Base-by-base conservation (phyloP, 2,888 invertebrate species). In the Teinopalpus imperialis region DNA sequence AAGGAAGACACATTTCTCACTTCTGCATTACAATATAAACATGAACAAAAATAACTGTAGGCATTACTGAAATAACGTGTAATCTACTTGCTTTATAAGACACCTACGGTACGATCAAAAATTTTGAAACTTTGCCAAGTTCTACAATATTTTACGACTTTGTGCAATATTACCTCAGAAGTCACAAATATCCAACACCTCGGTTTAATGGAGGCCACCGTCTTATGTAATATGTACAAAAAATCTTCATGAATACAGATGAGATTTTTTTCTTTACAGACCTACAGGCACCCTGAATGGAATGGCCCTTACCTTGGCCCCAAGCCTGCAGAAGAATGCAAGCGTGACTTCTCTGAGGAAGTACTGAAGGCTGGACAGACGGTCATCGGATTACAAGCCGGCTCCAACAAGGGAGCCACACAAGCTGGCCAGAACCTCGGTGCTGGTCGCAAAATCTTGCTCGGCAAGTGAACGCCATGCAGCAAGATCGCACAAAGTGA, bases 341-440 rank as follows among this genome's bases (percentile, higher is more conserved):
- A 97, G 81, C 95, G 98, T 57, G 95, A 98, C 21, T 98, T 98
- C 91, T 93, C 94, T 12, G 98, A 98, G 0, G 98, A 98, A 74
- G 95, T 95, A 72, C 74, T 98, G 65, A 93, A 93, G 62, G 97
- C 97, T 57, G 97, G 97, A 14, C 92, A 98, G 86, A 92, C 94
- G 57, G 90, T 97, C 67, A 95, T 98, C 66, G 97, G 98, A 66
- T 94, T 98, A 39, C 98, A 98, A 83, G 97, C 97, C 61, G 98
- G 98, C 48, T 94, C 94, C 78, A 98, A 98, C 93, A 97, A 98
- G 88, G 98, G 98, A 29, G 98, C 98, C 62, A 94, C 95, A 50
- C 98, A 98, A 85, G 93, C 97, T 16, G 98, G 98, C 16, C 93
- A 93, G 78, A 98, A 95, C 83, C 90, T 97, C 48, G 98, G 98